These are phyloP conservation scores for Erebia ligea DNA, from an alignment of 2,888 invertebrate species.

Conservation along the genomic window DNA sequence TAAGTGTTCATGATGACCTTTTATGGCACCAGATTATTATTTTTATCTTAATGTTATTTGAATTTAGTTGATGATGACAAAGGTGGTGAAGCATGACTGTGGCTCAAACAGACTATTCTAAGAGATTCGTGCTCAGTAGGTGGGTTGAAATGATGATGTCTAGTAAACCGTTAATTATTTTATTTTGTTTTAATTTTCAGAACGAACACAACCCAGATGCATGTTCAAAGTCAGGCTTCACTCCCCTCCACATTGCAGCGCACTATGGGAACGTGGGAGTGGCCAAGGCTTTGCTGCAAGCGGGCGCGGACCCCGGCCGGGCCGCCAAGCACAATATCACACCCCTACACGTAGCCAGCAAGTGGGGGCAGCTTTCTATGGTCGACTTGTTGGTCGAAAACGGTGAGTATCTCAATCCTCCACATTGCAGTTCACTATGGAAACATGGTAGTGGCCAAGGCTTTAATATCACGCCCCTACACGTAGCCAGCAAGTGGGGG, in stretches of 20 bases:
- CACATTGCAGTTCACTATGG: constrained; percentile 99
- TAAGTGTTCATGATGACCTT: too few species aligned
- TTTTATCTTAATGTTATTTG: too few species aligned
- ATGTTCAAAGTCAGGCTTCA: constrained; percentile 98
- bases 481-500: constrained; percentile 99
- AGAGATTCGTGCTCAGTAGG: too few species aligned
- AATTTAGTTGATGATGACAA: too few species aligned
- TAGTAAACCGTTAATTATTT: neutral
- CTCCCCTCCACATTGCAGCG: constrained; percentile 98
- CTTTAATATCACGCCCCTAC: constrained; percentile 98
- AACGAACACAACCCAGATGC: constrained; percentile 99
- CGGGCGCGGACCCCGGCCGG: constrained; percentile 97
- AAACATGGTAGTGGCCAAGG: constrained; percentile 95
- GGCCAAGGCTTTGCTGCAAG: constrained; percentile 92
- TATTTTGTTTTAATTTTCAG: constrained; percentile 59
- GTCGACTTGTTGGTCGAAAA: constrained; percentile 93
- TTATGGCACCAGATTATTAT: too few species aligned
- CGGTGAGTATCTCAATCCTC: constrained; percentile 89
- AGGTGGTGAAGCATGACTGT: too few species aligned
- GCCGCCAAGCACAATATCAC: constrained; percentile 99
- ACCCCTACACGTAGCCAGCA: constrained; percentile 98
- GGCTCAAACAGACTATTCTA: too few species aligned
- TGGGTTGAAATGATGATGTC: too few species aligned
- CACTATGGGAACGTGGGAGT: constrained; percentile 99
- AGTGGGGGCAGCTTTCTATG: constrained; percentile 99